Percentiles rank a stretch among this genome's conserved stretches.
These are phyloP conservation scores for Nycticebus coucang DNA, from an alignment of 2,113 vertebrate species.

Conservation along the genomic window DNA sequence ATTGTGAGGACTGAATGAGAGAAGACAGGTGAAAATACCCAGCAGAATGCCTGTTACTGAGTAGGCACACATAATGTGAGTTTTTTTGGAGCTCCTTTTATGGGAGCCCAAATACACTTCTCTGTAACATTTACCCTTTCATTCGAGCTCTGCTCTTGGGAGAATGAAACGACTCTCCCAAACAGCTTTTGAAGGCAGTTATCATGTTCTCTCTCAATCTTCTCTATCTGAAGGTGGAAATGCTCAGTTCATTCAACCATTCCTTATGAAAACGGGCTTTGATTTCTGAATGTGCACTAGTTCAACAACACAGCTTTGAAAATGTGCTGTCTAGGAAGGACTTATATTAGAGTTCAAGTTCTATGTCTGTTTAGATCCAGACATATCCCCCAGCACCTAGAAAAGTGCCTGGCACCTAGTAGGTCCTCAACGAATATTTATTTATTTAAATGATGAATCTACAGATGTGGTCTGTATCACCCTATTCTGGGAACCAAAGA, in stretches of 20 bases:
- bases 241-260: conserved; percentile 52
- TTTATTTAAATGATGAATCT: not conserved
- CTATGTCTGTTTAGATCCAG: not conserved
- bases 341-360: not conserved
- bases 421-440: not conserved
- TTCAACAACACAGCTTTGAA: not conserved
- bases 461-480: not conserved
- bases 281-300: conserved; percentile 34
- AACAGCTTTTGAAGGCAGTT: conserved; percentile 35
- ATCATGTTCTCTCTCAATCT: conserved; percentile 32
- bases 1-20: not conserved
- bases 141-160: not conserved
- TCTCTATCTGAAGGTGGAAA: conserved; percentile 56
- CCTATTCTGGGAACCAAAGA: not conserved
- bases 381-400: not conserved
- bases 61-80: not conserved
- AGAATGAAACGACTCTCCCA: conserved; percentile 22
- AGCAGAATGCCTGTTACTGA: not conserved
- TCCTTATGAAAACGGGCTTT: conserved; percentile 51
- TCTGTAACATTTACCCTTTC: not conserved
- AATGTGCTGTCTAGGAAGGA: not conserved
- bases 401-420: not conserved
- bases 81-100: not conserved
- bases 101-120: not conserved
- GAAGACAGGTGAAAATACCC: not conserved